Conservation (phyloP, 2,888 invertebrate genomes). For the Rhagonycha lutea region DNA sequence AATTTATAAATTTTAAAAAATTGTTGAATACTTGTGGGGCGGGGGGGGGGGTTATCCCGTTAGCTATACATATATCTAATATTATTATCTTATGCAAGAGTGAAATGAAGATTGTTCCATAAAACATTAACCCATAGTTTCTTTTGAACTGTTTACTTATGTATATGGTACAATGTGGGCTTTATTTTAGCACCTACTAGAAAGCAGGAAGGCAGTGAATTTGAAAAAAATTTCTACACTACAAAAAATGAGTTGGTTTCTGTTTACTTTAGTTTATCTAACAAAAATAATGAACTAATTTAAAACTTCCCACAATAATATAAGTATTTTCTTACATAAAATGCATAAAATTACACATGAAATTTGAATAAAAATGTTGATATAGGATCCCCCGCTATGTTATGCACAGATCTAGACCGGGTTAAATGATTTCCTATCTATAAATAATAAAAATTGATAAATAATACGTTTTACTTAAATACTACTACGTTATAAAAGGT, state of each 20-base stretch:
- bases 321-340: not conserved
- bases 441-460: too few species aligned
- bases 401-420: too few species aligned
- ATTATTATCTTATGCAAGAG: too few species aligned
- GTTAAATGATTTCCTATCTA: too few species aligned
- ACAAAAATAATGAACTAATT: not conserved
- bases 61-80: not conserved
- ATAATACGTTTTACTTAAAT: too few species aligned
- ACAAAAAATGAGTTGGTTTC: too few species aligned
- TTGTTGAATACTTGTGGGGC: not conserved
- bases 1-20: not conserved
- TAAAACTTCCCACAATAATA: not conserved
- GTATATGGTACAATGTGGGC: not conserved
- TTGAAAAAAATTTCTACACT: too few species aligned
- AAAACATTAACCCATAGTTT: not conserved
- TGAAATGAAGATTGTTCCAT: not conserved
- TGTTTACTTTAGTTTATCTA: too few species aligned
- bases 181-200: not conserved
- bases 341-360: not conserved
- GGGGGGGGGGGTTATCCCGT: not conserved
- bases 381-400: too few species aligned
- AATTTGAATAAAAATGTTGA: not conserved
- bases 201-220: not conserved
- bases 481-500: too few species aligned
- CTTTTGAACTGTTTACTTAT: not conserved